A percentile compares a stretch with the other conserved stretches of the same genome.
Evolutionary conservation across 2,797 vertebrate genomes (phyloP).

Genomic region (Oceanodroma leucorhoa): DNA sequence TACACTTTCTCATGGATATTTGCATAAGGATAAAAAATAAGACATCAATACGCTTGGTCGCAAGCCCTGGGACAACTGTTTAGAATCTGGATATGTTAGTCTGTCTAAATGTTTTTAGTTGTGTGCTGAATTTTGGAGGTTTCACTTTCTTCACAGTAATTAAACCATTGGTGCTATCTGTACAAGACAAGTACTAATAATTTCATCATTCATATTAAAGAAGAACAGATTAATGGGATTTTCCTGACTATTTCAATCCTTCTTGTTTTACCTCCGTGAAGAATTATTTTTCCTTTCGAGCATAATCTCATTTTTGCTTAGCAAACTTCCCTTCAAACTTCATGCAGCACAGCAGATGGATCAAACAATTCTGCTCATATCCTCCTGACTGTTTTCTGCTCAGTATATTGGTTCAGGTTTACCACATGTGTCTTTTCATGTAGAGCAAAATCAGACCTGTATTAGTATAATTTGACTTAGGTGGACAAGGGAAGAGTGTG

Average conservation of each 20-base stretch:
- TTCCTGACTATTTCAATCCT: neutral
- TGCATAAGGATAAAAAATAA: neutral
- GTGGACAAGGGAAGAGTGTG: rapidly evolving
- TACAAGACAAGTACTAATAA: neutral
- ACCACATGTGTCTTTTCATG: neutral
- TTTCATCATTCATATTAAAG: neutral
- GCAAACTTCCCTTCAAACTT: neutral
- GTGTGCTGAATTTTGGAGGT: neutral
- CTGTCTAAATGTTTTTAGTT: neutral
- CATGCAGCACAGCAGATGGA: neutral
- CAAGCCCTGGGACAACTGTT: neutral
- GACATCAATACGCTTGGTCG: neutral
- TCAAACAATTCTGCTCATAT: neutral
- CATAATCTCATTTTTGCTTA: neutral
- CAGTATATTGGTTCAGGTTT: neutral
- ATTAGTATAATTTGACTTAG: neutral
- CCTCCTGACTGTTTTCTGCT: neutral
- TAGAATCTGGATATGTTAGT: neutral
- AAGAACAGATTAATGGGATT: neutral
- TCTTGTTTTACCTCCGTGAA: neutral
- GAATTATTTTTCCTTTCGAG: neutral
- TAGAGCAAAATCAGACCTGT: neutral
- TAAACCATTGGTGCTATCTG: neutral
- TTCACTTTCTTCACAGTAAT: neutral
- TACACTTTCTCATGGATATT: neutral